Percentiles rank a stretch among this genome's conserved stretches.
phyloP scores from a whole-genome alignment of 2,113 vertebrate genomes.

The Meleagris gallopavo region DNA sequence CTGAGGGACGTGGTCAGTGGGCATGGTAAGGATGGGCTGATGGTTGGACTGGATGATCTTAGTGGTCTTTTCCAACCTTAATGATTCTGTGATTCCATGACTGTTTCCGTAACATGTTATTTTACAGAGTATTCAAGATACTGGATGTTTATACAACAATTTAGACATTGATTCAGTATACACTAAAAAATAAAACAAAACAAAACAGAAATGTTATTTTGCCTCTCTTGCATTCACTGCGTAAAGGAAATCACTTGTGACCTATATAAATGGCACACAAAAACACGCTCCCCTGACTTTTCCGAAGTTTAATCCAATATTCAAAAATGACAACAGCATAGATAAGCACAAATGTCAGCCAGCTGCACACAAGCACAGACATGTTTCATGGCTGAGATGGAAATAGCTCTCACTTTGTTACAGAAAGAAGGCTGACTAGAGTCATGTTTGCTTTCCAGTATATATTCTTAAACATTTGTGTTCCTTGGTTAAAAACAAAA shows the following conservation, averaged over 20 bases:
- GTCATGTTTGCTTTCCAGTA: neutral
- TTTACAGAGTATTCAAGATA: neutral
- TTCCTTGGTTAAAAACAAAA: neutral
- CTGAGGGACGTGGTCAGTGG: no score
- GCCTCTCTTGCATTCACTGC: neutral
- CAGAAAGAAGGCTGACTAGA: neutral
- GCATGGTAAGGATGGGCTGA: no score
- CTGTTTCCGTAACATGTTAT: neutral
- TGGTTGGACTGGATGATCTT: no score
- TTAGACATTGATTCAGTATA: neutral
- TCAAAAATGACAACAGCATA: conserved; percentile 45
- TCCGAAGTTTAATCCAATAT: conserved; percentile 60
- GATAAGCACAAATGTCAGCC: conserved; percentile 57
- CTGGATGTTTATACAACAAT: neutral
- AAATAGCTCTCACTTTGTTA: conserved; percentile 15
- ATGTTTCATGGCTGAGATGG: conserved; percentile 19
- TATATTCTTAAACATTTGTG: neutral
- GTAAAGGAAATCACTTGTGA: neutral
- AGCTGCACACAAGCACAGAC: conserved; percentile 41
- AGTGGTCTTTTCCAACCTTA: no score
- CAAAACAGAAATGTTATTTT: neutral
- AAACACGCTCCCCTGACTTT: neutral
- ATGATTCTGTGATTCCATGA: neutral
- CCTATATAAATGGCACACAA: neutral
- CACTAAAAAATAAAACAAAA: neutral